These are phyloP conservation scores for Triplophysa dalaica DNA, from an alignment of 2,113 vertebrate species.

Conservation along the genomic window DNA sequence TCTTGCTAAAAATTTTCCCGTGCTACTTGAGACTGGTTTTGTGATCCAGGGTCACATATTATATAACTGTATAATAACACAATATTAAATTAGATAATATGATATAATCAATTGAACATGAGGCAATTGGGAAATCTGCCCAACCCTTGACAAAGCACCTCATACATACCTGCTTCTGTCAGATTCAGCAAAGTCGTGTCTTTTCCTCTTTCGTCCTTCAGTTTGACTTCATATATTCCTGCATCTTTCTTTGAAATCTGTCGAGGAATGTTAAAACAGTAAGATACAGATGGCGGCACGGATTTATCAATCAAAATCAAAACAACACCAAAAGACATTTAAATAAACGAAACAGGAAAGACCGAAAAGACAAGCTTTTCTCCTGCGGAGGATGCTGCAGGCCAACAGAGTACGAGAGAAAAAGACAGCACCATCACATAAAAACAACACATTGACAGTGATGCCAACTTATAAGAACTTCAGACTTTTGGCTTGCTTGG, in stretches of 20 bases:
- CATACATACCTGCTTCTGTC: conserved; percentile 81
- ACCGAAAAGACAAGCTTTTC: conserved; percentile 74
- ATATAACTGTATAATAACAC: too few species aligned
- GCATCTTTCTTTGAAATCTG: conserved; percentile 92
- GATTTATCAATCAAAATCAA: background rate
- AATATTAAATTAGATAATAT: too few species aligned
- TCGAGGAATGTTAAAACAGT: conserved; percentile 41
- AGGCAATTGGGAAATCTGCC: too few species aligned
- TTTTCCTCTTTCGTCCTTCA: conserved; percentile 91
- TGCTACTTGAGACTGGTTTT: too few species aligned
- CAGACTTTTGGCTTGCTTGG: conserved; percentile 74
- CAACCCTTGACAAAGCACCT: background rate
- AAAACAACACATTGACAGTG: conserved; percentile 49
- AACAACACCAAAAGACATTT: conserved; percentile 28
- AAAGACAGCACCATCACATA: conserved; percentile 42
- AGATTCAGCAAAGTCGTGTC: conserved; percentile 85
- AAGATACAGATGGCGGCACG: conserved; percentile 23
- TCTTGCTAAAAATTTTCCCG: too few species aligned
- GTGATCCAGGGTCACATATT: too few species aligned
- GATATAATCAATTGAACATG: too few species aligned
- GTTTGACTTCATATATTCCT: conserved; percentile 86
- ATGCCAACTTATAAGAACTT: conserved; percentile 69
- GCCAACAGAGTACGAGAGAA: conserved; percentile 55
- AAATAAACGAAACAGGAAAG: conserved; percentile 52
- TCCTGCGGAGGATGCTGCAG: conserved; percentile 68